A percentile compares a stretch with the other conserved stretches of the same genome.
These are phyloP conservation scores for Coluber constrictor DNA, from an alignment of 2,797 vertebrate genomes.

Conservation along the genomic window DNA sequence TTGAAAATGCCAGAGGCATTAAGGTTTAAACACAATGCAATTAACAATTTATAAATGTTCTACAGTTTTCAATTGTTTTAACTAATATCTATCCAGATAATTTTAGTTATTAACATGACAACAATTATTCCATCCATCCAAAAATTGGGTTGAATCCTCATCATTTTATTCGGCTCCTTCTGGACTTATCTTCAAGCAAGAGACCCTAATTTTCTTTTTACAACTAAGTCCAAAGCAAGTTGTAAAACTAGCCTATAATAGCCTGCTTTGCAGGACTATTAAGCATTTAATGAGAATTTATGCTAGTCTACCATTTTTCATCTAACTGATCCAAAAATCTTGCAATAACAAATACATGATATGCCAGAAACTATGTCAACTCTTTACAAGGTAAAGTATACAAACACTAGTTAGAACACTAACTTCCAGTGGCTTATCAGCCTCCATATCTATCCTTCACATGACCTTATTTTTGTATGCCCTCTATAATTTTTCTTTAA, in stretches of 20 bases:
- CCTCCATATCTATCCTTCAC: constrained; percentile 1
- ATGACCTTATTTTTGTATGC: background rate
- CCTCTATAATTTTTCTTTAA: background rate
- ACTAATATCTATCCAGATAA: background rate
- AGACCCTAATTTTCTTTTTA: background rate
- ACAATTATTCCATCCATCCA: background rate
- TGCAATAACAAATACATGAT: background rate
- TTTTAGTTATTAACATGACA: background rate
- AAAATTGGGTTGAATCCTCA: background rate
- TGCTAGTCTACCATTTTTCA: background rate
- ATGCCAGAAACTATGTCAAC: background rate
- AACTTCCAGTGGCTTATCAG: background rate
- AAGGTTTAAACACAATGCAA: background rate
- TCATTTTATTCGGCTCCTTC: background rate
- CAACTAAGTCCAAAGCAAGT: background rate
- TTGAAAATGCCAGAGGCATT: background rate
- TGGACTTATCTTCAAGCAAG: background rate
- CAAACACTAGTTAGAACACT: background rate
- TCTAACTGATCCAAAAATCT: background rate
- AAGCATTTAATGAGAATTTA: background rate
- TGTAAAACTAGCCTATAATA: background rate
- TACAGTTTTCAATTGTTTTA: background rate
- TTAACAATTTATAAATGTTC: background rate
- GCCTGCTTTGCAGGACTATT: background rate
- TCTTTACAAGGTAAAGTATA: background rate